These are phyloP conservation scores for Trypoxylon attenuatum DNA, from an alignment of 2,888 invertebrate genomes.

Conservation along the genomic window DNA sequence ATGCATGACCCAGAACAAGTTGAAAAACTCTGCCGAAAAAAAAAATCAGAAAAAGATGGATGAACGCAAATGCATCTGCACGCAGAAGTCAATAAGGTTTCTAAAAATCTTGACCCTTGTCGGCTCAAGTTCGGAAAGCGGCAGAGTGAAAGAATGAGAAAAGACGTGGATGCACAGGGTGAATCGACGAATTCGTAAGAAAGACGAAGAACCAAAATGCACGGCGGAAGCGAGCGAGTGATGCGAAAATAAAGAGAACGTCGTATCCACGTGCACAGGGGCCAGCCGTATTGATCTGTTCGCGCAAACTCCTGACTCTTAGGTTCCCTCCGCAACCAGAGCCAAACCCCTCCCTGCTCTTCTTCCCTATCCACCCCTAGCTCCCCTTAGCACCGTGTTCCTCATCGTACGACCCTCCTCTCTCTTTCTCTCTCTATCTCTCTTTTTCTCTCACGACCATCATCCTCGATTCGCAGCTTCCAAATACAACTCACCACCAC, in stretches of 20 bases:
- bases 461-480: slow-evolving; percentile 12
- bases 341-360: slow-evolving; percentile 11
- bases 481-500: slow-evolving; percentile 24
- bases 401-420: not conserved
- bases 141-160: not conserved
- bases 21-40: no score
- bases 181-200: not conserved
- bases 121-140: not conserved
- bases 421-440: not conserved
- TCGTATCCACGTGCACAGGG: slow-evolving; percentile 64
- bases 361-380: slow-evolving; percentile 7
- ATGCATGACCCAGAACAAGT: no score
- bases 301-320: slow-evolving; percentile 67
- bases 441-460: not conserved
- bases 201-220: slow-evolving; percentile 1
- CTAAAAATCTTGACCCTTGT: no score
- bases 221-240: not conserved
- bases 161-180: not conserved
- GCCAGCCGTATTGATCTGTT: slow-evolving; percentile 69
- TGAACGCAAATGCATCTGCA: slow-evolving; percentile 4
- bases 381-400: not conserved
- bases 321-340: slow-evolving; percentile 44
- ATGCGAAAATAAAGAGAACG: not conserved
- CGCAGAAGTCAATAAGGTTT: not conserved
- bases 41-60: slow-evolving; percentile 6